These are phyloP conservation scores for Eidolon dupreanum DNA, from an alignment of 2,797 vertebrate genomes.

Conservation along the genomic window DNA sequence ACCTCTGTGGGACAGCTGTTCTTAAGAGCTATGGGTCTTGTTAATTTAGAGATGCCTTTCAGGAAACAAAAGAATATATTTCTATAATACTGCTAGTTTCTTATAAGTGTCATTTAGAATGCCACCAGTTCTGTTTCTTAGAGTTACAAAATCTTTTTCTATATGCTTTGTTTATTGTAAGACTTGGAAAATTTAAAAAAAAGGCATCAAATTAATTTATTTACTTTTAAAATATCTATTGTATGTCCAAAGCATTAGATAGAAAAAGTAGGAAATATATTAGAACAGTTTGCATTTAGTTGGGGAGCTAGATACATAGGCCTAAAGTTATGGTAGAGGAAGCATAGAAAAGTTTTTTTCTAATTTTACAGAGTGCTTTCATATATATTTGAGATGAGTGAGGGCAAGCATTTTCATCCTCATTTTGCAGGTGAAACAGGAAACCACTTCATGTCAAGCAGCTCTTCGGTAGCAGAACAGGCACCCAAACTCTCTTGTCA, in stretches of 20 bases:
- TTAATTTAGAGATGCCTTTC: background rate
- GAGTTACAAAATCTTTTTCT: background rate
- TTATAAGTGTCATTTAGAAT: background rate
- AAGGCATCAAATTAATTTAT: background rate
- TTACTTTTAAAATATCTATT: background rate
- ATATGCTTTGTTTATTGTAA: slow-evolving; percentile 11
- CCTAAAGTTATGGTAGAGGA: background rate
- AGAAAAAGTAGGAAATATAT: background rate
- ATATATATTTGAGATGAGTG: background rate
- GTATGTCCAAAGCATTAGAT: background rate
- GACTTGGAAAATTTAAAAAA: background rate
- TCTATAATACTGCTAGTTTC: background rate
- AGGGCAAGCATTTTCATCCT: background rate
- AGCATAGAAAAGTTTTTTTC: background rate
- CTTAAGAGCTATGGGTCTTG: background rate
- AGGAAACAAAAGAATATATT: background rate
- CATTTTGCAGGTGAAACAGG: background rate
- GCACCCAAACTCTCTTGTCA: background rate
- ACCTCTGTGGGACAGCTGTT: background rate
- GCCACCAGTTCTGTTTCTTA: background rate
- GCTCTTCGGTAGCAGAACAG: background rate
- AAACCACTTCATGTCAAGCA: background rate
- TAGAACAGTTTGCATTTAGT: background rate
- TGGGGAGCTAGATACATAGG: background rate
- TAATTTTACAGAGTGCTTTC: background rate